Conservation (phyloP, 2,113 vertebrate genomes). For the Lucifuga dentata region DNA sequence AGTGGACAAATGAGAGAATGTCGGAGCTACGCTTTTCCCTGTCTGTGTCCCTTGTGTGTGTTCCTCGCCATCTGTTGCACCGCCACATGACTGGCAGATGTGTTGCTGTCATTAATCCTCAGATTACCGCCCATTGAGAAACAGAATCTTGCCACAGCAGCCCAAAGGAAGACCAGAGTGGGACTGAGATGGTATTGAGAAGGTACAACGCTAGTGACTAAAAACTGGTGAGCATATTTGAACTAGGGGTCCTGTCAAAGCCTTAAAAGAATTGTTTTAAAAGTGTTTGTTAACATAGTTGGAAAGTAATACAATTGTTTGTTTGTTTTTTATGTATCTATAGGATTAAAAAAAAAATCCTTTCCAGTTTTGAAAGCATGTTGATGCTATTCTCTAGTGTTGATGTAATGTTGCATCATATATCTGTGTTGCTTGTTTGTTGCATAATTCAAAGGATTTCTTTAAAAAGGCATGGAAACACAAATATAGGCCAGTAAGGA, state of each 20-base stretch:
- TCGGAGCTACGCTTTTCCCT: conserved; percentile 32
- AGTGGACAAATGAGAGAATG: conserved; percentile 53
- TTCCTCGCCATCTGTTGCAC: conserved; percentile 67
- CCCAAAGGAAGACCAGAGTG: conserved; percentile 31
- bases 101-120: conserved; percentile 73
- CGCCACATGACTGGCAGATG: conserved; percentile 69
- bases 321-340: too few relatives aligned
- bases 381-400: conserved; percentile 6
- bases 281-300: too few relatives aligned
- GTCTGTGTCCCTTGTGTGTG: conserved; percentile 43
- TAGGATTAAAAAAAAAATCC: background rate
- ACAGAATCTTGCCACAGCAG: conserved; percentile 41
- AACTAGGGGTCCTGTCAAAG: background rate
- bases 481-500: conserved; percentile 16
- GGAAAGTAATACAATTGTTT: too few relatives aligned
- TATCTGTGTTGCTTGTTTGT: conserved; percentile 39
- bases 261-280: background rate
- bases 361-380: background rate
- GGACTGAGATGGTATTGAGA: conserved; percentile 23
- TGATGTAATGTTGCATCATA: conserved; percentile 43
- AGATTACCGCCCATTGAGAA: conserved; percentile 69
- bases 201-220: conserved; percentile 28
- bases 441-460: conserved; percentile 50
- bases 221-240: conserved; percentile 15
- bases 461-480: conserved; percentile 15